Base-by-base conservation (phyloP, 2,113 vertebrate species). In the human region DNA sequence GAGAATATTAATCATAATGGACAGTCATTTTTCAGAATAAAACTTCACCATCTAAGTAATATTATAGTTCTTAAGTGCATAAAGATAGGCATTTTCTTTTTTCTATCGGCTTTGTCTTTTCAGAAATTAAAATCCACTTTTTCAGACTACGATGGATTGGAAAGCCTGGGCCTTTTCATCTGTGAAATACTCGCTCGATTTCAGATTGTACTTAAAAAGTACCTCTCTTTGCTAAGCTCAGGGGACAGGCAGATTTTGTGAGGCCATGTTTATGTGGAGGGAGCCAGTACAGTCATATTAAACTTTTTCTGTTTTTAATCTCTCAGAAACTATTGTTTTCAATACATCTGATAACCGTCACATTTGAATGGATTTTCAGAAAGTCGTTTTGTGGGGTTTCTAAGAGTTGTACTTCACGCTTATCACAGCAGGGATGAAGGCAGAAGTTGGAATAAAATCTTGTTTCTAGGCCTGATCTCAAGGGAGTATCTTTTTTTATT, bases 1-100 rank as follows among this genome's bases (percentile, higher is more conserved):
- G 97, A 95, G 83, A 98, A 98, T 98, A 98, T 99, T 98, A 97
- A 95, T 98, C 97, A 96, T 98, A 98, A 98, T 98, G 98, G 98
- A 92, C 95, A 98, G 95, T 97, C 96, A n/a, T 84, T 97, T 98
- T 96, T 7, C 97, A 93, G 96, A 97, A 97, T 96, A 93, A 98
- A 98, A 98, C 82, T 90, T 75, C 89, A 32, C 96, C 96, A 79
- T 96, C 98, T 48, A 66, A 96, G 96, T 97, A 96, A 96, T 96
- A 97, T 95, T 93, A 32, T 45, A 83, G 94, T 93, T 50, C 95
- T 96, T 83, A 97, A 97, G 14, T 97, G 32, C 92, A 73, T 25
- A 90, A 79, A 89, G 93, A 57, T 94, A 57, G 0, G 59, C 82
- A 0, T 84, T 97, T 90, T 94, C 97, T 95, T 89, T 89, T 95